These are phyloP conservation scores for Formica selysi DNA, from an alignment of 1,140 invertebrate species.

Conservation along the genomic window DNA sequence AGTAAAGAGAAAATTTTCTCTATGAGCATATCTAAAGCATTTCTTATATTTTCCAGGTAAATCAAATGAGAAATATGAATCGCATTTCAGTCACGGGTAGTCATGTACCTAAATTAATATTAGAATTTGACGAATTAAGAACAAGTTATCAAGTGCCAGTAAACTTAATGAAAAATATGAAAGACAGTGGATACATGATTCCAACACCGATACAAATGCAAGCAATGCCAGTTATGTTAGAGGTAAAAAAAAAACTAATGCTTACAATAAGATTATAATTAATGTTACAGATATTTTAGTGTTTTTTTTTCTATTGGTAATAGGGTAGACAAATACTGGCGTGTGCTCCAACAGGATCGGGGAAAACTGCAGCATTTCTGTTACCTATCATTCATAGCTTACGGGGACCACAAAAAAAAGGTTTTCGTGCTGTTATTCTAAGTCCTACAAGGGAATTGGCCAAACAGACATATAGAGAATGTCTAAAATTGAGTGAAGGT, in stretches of 20 bases:
- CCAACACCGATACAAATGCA: slow-evolving; percentile 99
- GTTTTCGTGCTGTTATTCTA: slow-evolving; percentile 94
- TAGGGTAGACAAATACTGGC: slow-evolving; percentile 95
- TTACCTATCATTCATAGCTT: slow-evolving; percentile 92
- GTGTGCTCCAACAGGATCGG: slow-evolving; percentile 97
- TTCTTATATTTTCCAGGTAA: slow-evolving; percentile 88
- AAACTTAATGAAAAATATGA: slow-evolving; percentile 91
- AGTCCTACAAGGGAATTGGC: slow-evolving; percentile 97
- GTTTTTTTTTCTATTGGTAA: slow-evolving; percentile 69
- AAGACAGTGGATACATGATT: slow-evolving; percentile 90
- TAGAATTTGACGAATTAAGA: slow-evolving; percentile 90
- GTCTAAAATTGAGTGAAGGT: slow-evolving; percentile 91
- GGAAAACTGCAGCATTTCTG: slow-evolving; percentile 95
- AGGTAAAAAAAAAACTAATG: slow-evolving; percentile 85
- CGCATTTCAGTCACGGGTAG: slow-evolving; percentile 92
- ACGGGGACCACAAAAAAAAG: slow-evolving; percentile 88
- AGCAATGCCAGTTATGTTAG: slow-evolving; percentile 95
- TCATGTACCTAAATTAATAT: slow-evolving; percentile 91
- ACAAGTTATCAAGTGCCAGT: slow-evolving; percentile 87
- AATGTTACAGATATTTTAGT: slow-evolving; percentile 7
- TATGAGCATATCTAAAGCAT: slow-evolving; percentile 50
- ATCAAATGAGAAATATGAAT: slow-evolving; percentile 91
- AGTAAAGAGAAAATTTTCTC: slow-evolving; percentile 39
- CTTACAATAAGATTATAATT: slow-evolving; percentile 29
- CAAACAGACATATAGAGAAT: slow-evolving; percentile 96